A percentile compares a stretch with the other conserved stretches of the same genome.
phyloP scores from a whole-genome alignment of 2,797 vertebrate genomes.

The Enteromius afrohamiltoni region DNA sequence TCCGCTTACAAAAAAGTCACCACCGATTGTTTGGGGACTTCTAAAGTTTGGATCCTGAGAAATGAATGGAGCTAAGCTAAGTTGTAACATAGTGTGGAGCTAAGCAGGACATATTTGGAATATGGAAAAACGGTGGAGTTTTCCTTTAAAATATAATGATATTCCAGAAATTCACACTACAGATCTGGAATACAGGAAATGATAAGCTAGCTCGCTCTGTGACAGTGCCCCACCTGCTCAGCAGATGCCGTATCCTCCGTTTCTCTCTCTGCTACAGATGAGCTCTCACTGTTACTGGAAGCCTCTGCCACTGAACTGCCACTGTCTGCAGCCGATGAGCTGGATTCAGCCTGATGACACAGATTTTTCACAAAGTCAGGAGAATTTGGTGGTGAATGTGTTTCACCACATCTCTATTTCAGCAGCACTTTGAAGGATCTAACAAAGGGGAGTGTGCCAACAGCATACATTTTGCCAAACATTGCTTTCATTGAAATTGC shows the following conservation, averaged over 20 bases:
- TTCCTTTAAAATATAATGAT: too few species aligned
- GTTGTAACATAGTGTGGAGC: too few species aligned
- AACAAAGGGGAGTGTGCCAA: too few species aligned
- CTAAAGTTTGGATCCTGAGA: too few species aligned
- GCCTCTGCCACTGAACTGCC: neutral
- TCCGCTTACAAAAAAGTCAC: too few species aligned
- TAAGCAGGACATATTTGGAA: too few species aligned
- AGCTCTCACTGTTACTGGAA: slow-evolving; percentile 1
- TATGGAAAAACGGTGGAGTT: too few species aligned
- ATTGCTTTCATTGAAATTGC: neutral
- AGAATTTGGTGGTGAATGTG: neutral
- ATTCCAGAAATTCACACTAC: neutral
- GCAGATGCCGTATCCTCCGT: neutral
- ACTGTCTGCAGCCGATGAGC: slow-evolving; percentile 4
- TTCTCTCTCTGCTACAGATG: neutral
- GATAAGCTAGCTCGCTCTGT: neutral
- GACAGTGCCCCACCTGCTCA: slow-evolving; percentile 1
- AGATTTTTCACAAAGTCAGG: neutral
- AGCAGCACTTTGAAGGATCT: too few species aligned
- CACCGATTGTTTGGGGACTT: too few species aligned
- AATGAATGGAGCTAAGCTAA: too few species aligned
- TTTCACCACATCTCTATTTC: neutral
- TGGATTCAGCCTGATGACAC: neutral
- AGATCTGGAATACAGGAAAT: neutral
- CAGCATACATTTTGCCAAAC: too few species aligned